Percentiles rank a stretch among this genome's conserved stretches.
Conservation (phyloP, 1,140 invertebrate species). For the Propsilocerus akamusi region DNA sequence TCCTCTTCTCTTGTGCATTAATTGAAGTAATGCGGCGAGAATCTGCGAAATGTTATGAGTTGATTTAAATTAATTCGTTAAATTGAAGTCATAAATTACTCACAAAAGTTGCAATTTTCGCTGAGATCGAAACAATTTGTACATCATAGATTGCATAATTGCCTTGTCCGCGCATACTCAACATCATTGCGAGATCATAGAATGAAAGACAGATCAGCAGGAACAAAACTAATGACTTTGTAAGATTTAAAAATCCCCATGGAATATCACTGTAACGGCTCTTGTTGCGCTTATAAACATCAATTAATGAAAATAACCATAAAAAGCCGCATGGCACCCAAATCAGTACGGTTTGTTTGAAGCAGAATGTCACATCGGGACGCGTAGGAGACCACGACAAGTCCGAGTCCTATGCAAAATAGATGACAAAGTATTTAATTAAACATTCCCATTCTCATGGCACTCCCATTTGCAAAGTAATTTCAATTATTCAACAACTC, state of each 20-base stretch:
- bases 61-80: too few species aligned
- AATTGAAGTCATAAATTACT: too few species aligned
- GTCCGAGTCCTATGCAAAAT: neutral
- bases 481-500: too few species aligned
- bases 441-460: too few species aligned
- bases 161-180: too few species aligned
- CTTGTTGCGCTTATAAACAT: neutral
- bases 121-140: neutral
- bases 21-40: neutral
- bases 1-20: neutral
- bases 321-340: neutral
- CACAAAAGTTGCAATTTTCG: neutral
- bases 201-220: neutral
- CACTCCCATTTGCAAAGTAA: too few species aligned
- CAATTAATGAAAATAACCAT: neutral
- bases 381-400: neutral
- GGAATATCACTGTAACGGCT: neutral
- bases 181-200: neutral
- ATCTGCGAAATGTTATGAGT: neutral
- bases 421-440: too few species aligned
- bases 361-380: neutral
- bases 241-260: neutral
- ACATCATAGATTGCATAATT: neutral
- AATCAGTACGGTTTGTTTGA: neutral
- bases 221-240: neutral